phyloP scores from a whole-genome alignment of 2,888 invertebrate genomes.

The Acronicta psi region DNA sequence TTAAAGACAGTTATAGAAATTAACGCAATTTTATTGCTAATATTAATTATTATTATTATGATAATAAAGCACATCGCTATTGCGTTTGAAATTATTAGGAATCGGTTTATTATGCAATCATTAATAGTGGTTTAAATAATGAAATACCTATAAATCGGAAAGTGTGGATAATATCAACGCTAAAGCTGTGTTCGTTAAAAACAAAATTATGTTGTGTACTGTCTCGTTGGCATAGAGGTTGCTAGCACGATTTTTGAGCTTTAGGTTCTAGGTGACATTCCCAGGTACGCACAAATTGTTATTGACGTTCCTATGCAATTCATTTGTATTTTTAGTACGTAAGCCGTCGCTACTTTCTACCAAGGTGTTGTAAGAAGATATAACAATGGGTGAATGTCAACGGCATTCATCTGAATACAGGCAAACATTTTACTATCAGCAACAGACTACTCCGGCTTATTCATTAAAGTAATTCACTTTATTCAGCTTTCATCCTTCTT shows the following conservation, averaged over 20 bases:
- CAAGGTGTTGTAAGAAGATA: background rate
- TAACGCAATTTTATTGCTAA: constrained; percentile 7
- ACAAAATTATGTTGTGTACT: too few relatives aligned
- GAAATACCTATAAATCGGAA: too few relatives aligned
- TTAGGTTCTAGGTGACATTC: too few relatives aligned
- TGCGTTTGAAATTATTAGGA: constrained; percentile 1
- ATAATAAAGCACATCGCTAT: background rate
- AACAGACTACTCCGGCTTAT: background rate
- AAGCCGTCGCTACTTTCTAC: too few relatives aligned
- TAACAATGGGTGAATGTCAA: background rate
- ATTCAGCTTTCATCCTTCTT: constrained; percentile 14
- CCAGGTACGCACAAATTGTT: too few relatives aligned
- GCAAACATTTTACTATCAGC: constrained; percentile 1
- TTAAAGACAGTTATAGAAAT: constrained; percentile 5
- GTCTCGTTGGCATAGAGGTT: too few relatives aligned
- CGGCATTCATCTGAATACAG: background rate
- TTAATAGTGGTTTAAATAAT: constrained; percentile 3
- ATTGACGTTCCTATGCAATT: too few relatives aligned
- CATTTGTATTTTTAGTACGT: too few relatives aligned
- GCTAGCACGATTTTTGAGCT: too few relatives aligned
- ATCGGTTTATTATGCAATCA: background rate
- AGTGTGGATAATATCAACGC: too few relatives aligned
- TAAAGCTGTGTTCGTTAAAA: too few relatives aligned
- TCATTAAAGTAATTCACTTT: constrained; percentile 20
- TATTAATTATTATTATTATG: background rate